phyloP scores from a whole-genome alignment of 2,113 vertebrate genomes.

The Poicephalus meyeri region DNA sequence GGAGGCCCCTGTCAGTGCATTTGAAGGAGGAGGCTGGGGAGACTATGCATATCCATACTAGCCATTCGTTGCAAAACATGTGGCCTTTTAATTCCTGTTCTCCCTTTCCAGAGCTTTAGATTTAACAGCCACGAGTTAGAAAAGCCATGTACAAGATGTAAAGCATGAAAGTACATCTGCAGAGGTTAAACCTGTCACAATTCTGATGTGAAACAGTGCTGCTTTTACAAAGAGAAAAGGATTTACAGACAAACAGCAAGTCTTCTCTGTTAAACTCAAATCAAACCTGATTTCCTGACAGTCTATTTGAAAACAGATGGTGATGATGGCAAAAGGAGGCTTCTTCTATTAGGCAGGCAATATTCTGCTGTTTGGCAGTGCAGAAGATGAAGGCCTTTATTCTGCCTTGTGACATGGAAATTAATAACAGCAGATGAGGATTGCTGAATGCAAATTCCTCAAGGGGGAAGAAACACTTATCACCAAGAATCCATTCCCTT shows the following conservation, averaged over 20 bases:
- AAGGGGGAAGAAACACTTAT: background rate
- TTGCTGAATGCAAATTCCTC: background rate
- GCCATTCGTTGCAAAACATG: background rate
- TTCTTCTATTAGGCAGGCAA: background rate
- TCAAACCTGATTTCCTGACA: background rate
- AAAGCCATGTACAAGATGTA: background rate
- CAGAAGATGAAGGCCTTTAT: background rate
- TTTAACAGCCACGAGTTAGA: background rate
- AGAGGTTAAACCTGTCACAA: background rate
- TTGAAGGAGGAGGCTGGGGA: background rate
- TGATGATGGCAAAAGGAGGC: background rate
- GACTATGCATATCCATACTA: background rate
- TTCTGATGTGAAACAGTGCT: background rate
- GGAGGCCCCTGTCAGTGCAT: background rate
- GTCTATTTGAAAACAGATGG: background rate
- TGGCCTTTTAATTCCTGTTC: background rate
- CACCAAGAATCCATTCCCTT: background rate
- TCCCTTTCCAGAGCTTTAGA: background rate
- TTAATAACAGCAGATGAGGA: background rate
- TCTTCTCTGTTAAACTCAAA: background rate
- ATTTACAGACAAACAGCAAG: background rate
- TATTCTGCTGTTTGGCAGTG: background rate
- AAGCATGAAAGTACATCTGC: background rate
- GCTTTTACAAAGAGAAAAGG: background rate
- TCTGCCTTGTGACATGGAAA: background rate